Evolutionary conservation across 2,888 invertebrate genomes (phyloP), one percentile per base, ranked within the genome.

Genomic region (Drosophila niveifrons): DNA sequence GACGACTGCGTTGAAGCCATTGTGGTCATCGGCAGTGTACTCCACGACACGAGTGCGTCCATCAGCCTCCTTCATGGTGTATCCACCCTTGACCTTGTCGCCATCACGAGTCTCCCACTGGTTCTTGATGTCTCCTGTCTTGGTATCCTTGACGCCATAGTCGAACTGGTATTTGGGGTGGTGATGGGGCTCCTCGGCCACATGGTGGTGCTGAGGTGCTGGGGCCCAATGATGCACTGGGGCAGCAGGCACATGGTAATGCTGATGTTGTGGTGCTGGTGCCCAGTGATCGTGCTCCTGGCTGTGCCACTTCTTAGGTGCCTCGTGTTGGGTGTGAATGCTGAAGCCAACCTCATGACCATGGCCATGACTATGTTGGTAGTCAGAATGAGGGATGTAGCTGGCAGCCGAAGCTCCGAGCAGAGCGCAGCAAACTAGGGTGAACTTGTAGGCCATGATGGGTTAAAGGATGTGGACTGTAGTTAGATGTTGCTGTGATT

Each of bases 61-160:
- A 76, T 93, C 93, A n/a, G 93, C 91, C 90, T 93, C 93, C 71
- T 93, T 92, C 31, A 94, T 85, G 17, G 92, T 92, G 79, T 94
- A 94, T 36, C 90, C 79, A 75, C 92, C 92, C 79, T 94, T 94
- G 17, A 94, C 94, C 67, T 90, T 88, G 78, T 93, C 94, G 11
- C 94, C 94, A 80, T 94, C 93, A 41, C 94, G 92, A 58, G 93
- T 92, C 88, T 94, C 94, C 90, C 93, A 92, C 76, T 93, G 93
- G 63, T 92, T 92, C 77, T 93, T 93, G 51, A 93, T 91, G 75
- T 93, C 93, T 7, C 93, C 93, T 3, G 93, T 93, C 34, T 93
- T 93, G 2, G 91, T 83, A 61, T 93, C 93, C 72, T 93, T 92
- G 7, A 93, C 93, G 18, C 93, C 93, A 75, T 93, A 93, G 74